Conservation (phyloP, 2,113 vertebrate species). For the Prionailurus viverrinus region DNA sequence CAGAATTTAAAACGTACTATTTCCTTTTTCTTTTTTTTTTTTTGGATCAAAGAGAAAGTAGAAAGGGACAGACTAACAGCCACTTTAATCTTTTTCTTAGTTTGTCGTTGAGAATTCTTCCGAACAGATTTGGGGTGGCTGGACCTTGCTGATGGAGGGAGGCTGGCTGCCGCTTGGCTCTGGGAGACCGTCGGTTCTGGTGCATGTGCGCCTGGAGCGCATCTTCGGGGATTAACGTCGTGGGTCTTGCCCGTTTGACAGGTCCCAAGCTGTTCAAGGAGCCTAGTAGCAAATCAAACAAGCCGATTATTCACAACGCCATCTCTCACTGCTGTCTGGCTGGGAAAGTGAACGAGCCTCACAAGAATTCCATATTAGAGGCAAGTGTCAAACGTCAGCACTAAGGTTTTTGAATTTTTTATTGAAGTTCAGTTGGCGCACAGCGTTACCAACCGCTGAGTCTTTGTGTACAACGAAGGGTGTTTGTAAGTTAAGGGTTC, state of each 20-base stretch:
- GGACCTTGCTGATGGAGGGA: rapidly evolving
- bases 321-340: slow-evolving; percentile 97
- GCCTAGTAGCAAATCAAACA: slow-evolving; percentile 98
- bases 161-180: not conserved
- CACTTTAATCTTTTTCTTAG: not conserved
- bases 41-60: no score
- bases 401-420: rapidly evolving
- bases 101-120: not conserved
- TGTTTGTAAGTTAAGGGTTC: rapidly evolving
- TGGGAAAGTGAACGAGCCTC: slow-evolving; percentile 96
- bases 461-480: rapidly evolving
- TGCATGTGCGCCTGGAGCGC: rapidly evolving
- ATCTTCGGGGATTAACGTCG: rapidly evolving
- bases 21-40: not conserved
- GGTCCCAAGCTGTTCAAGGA: slow-evolving; percentile 98
- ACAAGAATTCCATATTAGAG: slow-evolving; percentile 96
- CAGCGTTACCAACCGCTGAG: rapidly evolving
- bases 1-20: rapidly evolving
- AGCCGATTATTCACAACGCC: slow-evolving; percentile 96
- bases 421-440: rapidly evolving
- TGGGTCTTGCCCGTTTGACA: slow-evolving; percentile 66
- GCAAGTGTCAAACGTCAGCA: slow-evolving; percentile 80
- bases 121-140: not conserved
- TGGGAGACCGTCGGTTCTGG: rapidly evolving
- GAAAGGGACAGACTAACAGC: rapidly evolving